Evolutionary conservation across 2,797 vertebrate species (phyloP), one percentile per base, ranked within the genome.

Genomic region (Fratercula arctica): DNA sequence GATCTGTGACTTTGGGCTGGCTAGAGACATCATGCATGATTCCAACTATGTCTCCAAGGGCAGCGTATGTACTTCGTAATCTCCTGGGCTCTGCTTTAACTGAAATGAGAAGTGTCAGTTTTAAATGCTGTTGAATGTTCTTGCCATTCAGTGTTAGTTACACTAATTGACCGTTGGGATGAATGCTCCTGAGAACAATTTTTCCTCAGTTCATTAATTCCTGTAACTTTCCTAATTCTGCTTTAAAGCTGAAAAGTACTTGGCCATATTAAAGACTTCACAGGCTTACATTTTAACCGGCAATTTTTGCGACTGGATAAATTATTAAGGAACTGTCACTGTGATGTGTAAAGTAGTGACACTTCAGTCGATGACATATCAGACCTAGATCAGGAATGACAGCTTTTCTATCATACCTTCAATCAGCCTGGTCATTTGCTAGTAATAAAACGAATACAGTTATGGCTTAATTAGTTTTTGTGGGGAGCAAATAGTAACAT

Each of bases 21-120:
- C 99, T 89, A 98, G 99, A 94, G 99, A 99, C 97, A 99, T 99
- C 97, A 99, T 99, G 99, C 99, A 99, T 16, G 99, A 99, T 97
- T 99, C 99, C 84, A 99, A 99, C 98, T 99, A 99, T 13, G 99
- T 99, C 92, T 99, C 99, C 77, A 99, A 99, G 98, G 99, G 99
- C 97, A 99, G 99, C 0, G 99, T 99, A 98, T 86, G 99, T 99
- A 92, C 61, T 81, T 67, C 31, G 54, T 69, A 88, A 84, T 87
- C 70, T 87, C 73, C 66, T 45, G 18, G 93, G 48, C 6, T 96
- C 79, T 63, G 16, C 61, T 90, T 83, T 45, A 90, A 77, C 41
- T 60, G 70, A 90, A 93, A 81, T 78, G 57, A 84, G 85, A 93
- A 70, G 3, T 89, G 37, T 74, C 46, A 67, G 63, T 66, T 87